phyloP scores from a whole-genome alignment of 2,113 vertebrate species.

The Recurvirostra avosetta region DNA sequence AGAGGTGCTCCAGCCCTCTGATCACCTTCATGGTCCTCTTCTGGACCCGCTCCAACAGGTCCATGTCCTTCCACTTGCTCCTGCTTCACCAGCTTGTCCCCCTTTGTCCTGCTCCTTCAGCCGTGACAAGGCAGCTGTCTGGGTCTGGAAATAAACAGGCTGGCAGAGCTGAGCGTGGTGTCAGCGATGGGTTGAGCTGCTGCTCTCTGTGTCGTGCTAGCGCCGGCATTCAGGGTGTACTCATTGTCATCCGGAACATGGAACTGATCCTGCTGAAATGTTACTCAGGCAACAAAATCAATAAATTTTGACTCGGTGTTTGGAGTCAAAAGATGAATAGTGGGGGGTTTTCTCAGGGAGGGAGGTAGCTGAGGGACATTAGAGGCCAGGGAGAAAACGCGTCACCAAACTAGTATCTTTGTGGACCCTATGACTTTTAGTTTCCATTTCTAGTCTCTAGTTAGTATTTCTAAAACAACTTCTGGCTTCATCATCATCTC shows the following conservation, averaged over 20 bases:
- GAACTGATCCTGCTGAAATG: neutral
- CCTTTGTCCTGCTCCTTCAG: neutral
- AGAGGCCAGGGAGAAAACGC: neutral
- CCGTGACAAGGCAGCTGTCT: neutral
- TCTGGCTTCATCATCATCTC: neutral
- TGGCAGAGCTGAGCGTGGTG: neutral
- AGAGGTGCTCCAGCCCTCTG: no score
- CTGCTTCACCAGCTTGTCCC: neutral
- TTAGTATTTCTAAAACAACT: neutral
- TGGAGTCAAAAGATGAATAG: neutral
- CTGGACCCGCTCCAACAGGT: no score
- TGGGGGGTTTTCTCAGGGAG: neutral
- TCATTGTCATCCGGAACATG: neutral
- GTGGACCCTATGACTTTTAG: neutral
- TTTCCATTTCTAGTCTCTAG: neutral
- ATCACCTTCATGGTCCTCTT: no score
- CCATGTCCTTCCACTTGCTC: neutral
- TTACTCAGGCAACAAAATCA: neutral
- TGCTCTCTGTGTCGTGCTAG: neutral
- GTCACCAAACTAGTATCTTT: neutral
- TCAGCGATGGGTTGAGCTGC: neutral
- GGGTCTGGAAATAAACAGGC: neutral
- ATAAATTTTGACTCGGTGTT: accelerated
- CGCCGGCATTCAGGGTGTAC: accelerated
- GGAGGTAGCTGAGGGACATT: neutral